These are phyloP conservation scores for Myotis pilosus DNA, from an alignment of 2,797 vertebrate genomes.

Conservation along the genomic window DNA sequence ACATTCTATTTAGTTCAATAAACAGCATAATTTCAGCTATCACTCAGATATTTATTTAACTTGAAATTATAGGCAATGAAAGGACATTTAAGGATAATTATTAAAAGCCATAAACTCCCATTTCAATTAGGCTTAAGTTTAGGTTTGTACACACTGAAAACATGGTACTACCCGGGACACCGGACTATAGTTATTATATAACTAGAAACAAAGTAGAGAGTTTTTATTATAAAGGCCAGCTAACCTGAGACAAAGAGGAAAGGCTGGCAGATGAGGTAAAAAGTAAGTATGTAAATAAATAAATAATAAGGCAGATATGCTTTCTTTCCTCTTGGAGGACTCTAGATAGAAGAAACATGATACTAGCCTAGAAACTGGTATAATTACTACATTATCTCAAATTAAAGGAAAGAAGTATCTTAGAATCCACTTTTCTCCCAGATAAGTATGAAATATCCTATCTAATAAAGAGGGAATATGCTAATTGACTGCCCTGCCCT, in stretches of 20 bases:
- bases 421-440: not conserved
- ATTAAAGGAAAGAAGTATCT: slow-evolving; percentile 54
- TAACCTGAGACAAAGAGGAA: slow-evolving; percentile 18
- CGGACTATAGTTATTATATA: slow-evolving; percentile 18
- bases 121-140: not conserved
- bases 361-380: not conserved
- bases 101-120: slow-evolving; percentile 26
- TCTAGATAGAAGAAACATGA: slow-evolving; percentile 36
- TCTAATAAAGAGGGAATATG: no score
- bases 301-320: not conserved
- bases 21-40: not conserved
- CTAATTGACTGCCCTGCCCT: no score
- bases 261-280: not conserved
- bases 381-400: slow-evolving; percentile 55
- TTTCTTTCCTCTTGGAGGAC: slow-evolving; percentile 49
- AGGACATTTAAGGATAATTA: slow-evolving; percentile 33
- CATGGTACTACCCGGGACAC: not conserved
- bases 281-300: not conserved
- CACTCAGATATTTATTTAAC: slow-evolving; percentile 38
- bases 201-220: slow-evolving; percentile 48
- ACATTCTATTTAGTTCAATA: slow-evolving; percentile 29
- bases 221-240: slow-evolving; percentile 48
- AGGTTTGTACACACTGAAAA: not conserved
- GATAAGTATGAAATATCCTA: slow-evolving; percentile 9
- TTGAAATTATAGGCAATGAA: slow-evolving; percentile 42